Evolutionary conservation across 2,888 invertebrate genomes (phyloP).

Genomic region (Ormyrus thymus): DNA sequence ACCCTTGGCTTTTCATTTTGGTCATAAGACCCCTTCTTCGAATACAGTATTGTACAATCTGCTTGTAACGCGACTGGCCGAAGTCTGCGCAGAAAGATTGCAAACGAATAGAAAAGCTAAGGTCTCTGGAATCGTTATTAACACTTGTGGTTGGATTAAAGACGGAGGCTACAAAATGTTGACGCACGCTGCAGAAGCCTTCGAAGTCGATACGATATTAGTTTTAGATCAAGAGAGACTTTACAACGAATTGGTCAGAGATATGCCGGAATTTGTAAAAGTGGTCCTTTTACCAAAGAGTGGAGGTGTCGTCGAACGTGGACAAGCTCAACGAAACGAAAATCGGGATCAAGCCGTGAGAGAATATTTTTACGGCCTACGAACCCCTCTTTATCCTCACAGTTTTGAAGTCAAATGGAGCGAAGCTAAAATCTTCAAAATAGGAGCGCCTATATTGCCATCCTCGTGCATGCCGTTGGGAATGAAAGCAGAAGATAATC

Average conservation of each 20-base stretch:
- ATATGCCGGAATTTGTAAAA: constrained; percentile 95
- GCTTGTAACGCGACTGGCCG: constrained; percentile 89
- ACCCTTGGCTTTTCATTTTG: constrained; percentile 95
- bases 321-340: constrained; percentile 83
- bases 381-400: constrained; percentile 91
- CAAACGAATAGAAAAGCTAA: constrained; percentile 91
- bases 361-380: constrained; percentile 96
- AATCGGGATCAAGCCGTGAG: constrained; percentile 87
- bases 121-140: constrained; percentile 93
- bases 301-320: constrained; percentile 96
- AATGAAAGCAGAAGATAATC: constrained; percentile 93
- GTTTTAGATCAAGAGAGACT: constrained; percentile 97
- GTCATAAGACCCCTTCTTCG: constrained; percentile 85
- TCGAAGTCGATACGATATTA: constrained; percentile 96
- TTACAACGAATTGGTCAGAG: constrained; percentile 94
- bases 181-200: constrained; percentile 91
- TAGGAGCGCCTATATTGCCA: constrained; percentile 94
- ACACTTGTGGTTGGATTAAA: constrained; percentile 98
- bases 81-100: constrained; percentile 88
- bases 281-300: constrained; percentile 95
- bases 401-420: constrained; percentile 95
- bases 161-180: constrained; percentile 91
- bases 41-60: constrained; percentile 91
- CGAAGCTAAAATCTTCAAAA: constrained; percentile 93
- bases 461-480: constrained; percentile 98